These are phyloP conservation scores for Ectobius pallidus DNA, from an alignment of 2,888 invertebrate species.

Conservation along the genomic window DNA sequence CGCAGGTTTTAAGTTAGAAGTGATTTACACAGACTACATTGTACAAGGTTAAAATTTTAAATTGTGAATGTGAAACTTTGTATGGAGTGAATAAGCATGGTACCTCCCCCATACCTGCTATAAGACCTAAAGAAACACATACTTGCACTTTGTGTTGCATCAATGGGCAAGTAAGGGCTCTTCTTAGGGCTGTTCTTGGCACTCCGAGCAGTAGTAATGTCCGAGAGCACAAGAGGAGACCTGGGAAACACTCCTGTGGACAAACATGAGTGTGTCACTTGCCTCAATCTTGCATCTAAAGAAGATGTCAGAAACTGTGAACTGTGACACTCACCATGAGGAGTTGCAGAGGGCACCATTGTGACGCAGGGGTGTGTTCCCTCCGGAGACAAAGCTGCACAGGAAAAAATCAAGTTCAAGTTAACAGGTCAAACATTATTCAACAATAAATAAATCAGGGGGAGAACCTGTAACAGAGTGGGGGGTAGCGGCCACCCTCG, in stretches of 20 bases:
- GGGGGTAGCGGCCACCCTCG: constrained; percentile 15
- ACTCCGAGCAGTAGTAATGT: not conserved
- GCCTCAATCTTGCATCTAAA: too few species aligned
- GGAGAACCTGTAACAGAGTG: constrained; percentile 12
- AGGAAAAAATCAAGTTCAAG: constrained; percentile 29
- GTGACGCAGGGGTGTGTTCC: constrained; percentile 23
- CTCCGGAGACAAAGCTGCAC: constrained; percentile 32
- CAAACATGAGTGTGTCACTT: too few species aligned
- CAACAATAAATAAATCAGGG: not conserved
- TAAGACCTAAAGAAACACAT: too few species aligned
- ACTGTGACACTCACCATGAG: constrained; percentile 14
- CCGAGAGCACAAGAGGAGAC: not conserved
- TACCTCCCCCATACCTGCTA: too few species aligned
- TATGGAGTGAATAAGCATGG: too few species aligned
- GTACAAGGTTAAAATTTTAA: too few species aligned
- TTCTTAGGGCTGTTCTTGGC: constrained; percentile 12
- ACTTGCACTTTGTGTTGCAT: not conserved
- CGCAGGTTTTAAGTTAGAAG: too few species aligned
- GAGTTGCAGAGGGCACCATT: constrained; percentile 23
- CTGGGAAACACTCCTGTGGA: not conserved
- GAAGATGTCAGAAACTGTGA: too few species aligned
- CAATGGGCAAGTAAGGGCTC: constrained; percentile 15
- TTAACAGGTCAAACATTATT: not conserved
- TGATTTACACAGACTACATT: too few species aligned
- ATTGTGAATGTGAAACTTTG: too few species aligned